phyloP scores from a whole-genome alignment of 37 sponge, comb jelly and placozoan genomes.

The Tethya wilhelma region DNA sequence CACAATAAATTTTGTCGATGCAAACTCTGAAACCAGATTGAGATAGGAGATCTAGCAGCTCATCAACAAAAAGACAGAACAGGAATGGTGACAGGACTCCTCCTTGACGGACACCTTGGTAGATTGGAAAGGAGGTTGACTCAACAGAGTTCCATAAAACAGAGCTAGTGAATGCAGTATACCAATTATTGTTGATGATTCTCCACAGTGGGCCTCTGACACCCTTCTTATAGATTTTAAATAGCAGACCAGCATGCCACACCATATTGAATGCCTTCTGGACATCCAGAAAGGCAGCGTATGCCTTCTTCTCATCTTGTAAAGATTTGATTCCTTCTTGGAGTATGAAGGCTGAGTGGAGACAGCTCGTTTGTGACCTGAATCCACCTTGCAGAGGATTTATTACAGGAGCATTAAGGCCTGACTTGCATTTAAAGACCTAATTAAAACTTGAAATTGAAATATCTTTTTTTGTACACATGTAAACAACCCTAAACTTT shows the following conservation, averaged over 20 bases:
- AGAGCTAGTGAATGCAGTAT: neutral
- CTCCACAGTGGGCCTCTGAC: neutral
- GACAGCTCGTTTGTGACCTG: neutral
- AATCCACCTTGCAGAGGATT: constrained; percentile 12
- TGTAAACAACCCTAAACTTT: too few species aligned
- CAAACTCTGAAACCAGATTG: too few species aligned
- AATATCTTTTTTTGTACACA: too few species aligned
- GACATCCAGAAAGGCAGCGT: constrained; percentile 9
- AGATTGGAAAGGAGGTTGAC: too few species aligned
- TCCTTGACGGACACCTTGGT: too few species aligned
- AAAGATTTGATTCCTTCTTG: neutral
- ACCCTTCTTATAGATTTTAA: neutral
- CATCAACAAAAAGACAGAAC: too few species aligned
- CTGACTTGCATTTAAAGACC: too few species aligned
- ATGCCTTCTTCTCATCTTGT: neutral
- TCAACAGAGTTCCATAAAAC: too few species aligned
- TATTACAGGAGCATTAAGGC: neutral
- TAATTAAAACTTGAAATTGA: too few species aligned
- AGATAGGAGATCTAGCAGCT: neutral
- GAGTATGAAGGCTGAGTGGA: constrained; percentile 5
- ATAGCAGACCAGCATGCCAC: constrained; percentile 3
- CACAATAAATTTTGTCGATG: neutral
- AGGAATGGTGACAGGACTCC: too few species aligned
- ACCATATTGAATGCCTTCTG: neutral
- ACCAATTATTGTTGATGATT: neutral